These are phyloP conservation scores for Mythimna albipuncta DNA, from an alignment of 2,888 invertebrate genomes.

Conservation along the genomic window DNA sequence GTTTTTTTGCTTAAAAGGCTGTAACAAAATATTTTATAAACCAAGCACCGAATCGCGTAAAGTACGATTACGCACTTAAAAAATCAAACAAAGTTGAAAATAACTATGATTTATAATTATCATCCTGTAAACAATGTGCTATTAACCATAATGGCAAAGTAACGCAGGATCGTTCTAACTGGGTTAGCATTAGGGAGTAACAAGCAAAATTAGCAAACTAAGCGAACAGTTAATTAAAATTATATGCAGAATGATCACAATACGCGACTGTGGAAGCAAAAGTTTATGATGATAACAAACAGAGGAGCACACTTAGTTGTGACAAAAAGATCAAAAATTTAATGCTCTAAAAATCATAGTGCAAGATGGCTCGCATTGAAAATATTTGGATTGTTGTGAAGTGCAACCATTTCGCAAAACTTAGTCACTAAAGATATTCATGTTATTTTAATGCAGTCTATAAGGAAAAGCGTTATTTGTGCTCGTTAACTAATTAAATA, in stretches of 20 bases:
- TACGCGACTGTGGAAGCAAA: constrained; percentile 1
- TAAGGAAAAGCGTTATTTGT: constrained; percentile 11
- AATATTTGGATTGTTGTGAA: constrained; percentile 5
- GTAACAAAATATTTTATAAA: constrained; percentile 6
- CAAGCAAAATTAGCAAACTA: constrained; percentile 45
- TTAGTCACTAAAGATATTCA: constrained; percentile 5
- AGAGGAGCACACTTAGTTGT: neutral
- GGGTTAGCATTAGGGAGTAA: constrained; percentile 19
- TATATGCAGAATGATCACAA: constrained; percentile 17
- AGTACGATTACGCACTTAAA: constrained; percentile 10
- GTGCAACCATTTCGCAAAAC: neutral
- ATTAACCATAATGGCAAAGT: constrained; percentile 16
- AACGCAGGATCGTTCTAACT: constrained; percentile 11
- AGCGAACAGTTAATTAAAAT: constrained; percentile 21
- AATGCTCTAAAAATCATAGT: neutral
- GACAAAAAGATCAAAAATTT: neutral
- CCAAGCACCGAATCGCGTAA: constrained; percentile 3
- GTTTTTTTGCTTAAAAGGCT: neutral
- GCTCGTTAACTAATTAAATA: neutral
- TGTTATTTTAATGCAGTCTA: neutral
- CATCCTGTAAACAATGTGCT: constrained; percentile 32
- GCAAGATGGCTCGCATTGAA: neutral
- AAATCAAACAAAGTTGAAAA: constrained; percentile 19
- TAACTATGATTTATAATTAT: constrained; percentile 25
- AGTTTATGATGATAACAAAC: constrained; percentile 3